These are phyloP conservation scores for Diploptera punctata DNA, from an alignment of 2,888 invertebrate species.

Conservation along the genomic window DNA sequence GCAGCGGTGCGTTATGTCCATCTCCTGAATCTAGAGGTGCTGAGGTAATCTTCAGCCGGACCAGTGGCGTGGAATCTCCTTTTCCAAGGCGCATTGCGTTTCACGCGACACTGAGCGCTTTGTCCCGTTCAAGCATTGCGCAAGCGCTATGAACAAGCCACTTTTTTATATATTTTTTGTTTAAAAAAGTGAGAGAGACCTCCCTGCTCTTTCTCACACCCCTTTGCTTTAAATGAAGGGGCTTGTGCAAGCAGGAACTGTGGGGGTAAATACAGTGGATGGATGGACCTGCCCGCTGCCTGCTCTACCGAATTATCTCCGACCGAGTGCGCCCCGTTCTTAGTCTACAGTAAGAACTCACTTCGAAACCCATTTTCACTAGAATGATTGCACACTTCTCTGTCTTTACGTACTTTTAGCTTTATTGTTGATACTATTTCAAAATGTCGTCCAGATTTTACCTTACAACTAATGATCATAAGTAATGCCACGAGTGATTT, in stretches of 20 bases:
- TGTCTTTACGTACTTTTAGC: too few species aligned
- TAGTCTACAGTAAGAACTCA: too few species aligned
- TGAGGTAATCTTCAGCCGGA: conserved; percentile 10
- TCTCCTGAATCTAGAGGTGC: too few species aligned
- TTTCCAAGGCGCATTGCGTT: conserved; percentile 39
- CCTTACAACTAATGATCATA: too few species aligned
- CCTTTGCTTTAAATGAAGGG: conserved; percentile 28
- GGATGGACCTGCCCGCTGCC: conserved; percentile 8
- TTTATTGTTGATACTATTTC: too few species aligned
- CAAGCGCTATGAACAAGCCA: conserved; percentile 16
- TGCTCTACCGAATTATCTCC: conserved; percentile 2
- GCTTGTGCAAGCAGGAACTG: conserved; percentile 16
- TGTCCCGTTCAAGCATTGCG: conserved; percentile 33
- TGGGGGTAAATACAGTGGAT: conserved; percentile 17
- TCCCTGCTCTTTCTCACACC: not conserved
- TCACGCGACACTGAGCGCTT: conserved; percentile 39
- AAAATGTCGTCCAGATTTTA: too few species aligned
- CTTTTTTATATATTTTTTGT: conserved; percentile 23
- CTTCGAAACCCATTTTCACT: too few species aligned
- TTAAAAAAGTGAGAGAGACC: conserved; percentile 8
- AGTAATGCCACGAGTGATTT: too few species aligned
- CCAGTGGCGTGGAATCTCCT: conserved; percentile 9
- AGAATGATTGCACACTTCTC: too few species aligned
- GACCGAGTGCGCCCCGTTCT: not conserved
- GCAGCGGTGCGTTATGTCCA: not conserved